Evolutionary conservation across 2,888 invertebrate species (phyloP).

Genomic region (Panopea generosa): DNA sequence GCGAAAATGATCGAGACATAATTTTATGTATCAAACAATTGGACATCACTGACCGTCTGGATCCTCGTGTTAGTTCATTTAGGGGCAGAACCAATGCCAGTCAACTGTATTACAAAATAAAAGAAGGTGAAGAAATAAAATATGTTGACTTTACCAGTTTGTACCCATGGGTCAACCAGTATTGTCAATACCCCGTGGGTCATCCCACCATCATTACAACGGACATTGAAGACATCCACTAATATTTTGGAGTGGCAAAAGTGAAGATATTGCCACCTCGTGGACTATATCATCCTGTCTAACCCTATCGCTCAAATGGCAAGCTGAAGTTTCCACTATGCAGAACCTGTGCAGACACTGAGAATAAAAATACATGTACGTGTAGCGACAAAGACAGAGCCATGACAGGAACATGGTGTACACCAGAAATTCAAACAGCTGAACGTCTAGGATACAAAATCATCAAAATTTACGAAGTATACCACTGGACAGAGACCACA

Average conservation of each 20-base stretch:
- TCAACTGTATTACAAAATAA: conserved; percentile 56
- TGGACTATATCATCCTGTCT: conserved; percentile 51
- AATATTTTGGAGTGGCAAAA: too few species aligned
- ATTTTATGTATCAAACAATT: not conserved
- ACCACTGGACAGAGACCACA: too few species aligned
- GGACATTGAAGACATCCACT: conserved; percentile 28
- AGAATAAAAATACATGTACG: conserved; percentile 69
- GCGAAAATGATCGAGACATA: conserved; percentile 25
- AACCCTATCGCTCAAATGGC: too few species aligned
- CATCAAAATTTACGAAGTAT: too few species aligned
- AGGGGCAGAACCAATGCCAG: conserved; percentile 71
- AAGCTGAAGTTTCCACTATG: too few species aligned
- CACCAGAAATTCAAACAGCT: too few species aligned
- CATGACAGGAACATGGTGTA: conserved; percentile 80
- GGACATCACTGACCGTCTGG: conserved; percentile 29
- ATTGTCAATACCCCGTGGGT: too few species aligned
- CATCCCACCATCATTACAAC: conserved; percentile 47
- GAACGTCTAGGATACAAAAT: conserved; percentile 78
- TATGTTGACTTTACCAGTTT: conserved; percentile 62
- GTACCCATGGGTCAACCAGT: too few species aligned
- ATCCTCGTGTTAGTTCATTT: conserved; percentile 70
- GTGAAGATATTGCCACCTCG: conserved; percentile 33
- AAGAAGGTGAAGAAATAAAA: conserved; percentile 56
- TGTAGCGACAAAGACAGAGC: conserved; percentile 73
- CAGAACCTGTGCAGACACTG: too few species aligned